Percentiles rank a stretch among this genome's conserved stretches.
Evolutionary conservation across 2,888 invertebrate genomes (phyloP).

Genomic region (Rhimphoctona megacephalus): DNA sequence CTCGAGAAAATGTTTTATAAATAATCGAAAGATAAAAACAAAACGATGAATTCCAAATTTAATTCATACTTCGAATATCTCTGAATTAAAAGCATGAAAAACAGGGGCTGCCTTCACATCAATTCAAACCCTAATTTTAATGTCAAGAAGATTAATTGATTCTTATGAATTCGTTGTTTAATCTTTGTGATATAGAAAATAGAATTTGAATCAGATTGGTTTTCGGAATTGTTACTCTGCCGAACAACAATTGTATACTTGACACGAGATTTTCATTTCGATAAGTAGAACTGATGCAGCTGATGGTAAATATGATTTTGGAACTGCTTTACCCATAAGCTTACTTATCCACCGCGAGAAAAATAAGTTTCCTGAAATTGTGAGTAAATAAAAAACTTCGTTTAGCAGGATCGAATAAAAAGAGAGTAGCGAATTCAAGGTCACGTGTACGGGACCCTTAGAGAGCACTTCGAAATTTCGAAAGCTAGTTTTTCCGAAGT

Average conservation of each 20-base stretch:
- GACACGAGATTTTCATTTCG: background rate
- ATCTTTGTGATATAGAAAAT: too few relatives aligned
- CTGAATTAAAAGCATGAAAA: background rate
- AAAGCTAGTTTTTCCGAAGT: background rate
- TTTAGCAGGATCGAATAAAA: background rate
- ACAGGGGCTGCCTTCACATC: background rate
- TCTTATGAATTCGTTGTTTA: too few relatives aligned
- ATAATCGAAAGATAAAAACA: background rate
- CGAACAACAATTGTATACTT: background rate
- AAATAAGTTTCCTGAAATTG: background rate
- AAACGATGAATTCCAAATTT: background rate
- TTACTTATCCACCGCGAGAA: background rate
- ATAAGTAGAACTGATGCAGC: background rate
- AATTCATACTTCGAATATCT: background rate
- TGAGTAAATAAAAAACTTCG: background rate
- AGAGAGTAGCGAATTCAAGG: background rate
- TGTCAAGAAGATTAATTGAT: too few relatives aligned
- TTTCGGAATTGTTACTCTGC: background rate
- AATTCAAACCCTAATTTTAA: too few relatives aligned
- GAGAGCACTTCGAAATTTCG: background rate
- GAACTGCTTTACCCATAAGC: background rate
- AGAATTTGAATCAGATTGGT: background rate
- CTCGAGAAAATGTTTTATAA: background rate
- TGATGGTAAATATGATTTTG: slow-evolving; percentile 3
- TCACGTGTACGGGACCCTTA: background rate